Conservation (phyloP, 2,797 vertebrate genomes). For the Telmatherina bonti region DNA sequence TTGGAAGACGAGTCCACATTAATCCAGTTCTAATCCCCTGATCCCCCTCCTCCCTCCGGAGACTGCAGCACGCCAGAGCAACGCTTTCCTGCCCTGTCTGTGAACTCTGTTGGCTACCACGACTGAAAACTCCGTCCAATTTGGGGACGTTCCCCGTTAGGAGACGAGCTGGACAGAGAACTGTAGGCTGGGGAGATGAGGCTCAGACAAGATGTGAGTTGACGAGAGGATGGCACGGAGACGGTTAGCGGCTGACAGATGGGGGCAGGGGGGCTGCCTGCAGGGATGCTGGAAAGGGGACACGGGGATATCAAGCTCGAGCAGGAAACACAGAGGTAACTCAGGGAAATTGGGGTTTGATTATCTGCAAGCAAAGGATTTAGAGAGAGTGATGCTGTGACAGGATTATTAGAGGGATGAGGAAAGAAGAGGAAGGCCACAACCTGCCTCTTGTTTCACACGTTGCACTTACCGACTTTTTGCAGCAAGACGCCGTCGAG, state of each 20-base stretch:
- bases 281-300: conserved; percentile 46
- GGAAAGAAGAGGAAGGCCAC: conserved; percentile 52
- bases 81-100: conserved; percentile 43
- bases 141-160: conserved; percentile 53
- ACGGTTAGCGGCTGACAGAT: conserved; percentile 55
- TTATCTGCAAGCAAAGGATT: conserved; percentile 58
- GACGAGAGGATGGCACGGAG: conserved; percentile 52
- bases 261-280: conserved; percentile 41
- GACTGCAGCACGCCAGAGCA: conserved; percentile 52
- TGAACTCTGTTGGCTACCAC: conserved; percentile 59
- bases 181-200: conserved; percentile 46
- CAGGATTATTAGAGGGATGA: conserved; percentile 45
- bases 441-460: conserved; percentile 49
- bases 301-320: conserved; percentile 46
- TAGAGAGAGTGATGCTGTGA: conserved; percentile 49
- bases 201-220: conserved; percentile 57
- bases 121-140: conserved; percentile 30
- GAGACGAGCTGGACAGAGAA: conserved; percentile 60
- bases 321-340: conserved; percentile 63
- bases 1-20: conserved; percentile 39
- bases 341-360: conserved; percentile 62
- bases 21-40: conserved; percentile 17
- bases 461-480: conserved; percentile 74
- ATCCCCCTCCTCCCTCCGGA: conserved; percentile 1
- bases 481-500: conserved; percentile 51